Evolutionary conservation across 2,888 invertebrate genomes (phyloP).

Genomic region (Macrosiphum euphorbiae): DNA sequence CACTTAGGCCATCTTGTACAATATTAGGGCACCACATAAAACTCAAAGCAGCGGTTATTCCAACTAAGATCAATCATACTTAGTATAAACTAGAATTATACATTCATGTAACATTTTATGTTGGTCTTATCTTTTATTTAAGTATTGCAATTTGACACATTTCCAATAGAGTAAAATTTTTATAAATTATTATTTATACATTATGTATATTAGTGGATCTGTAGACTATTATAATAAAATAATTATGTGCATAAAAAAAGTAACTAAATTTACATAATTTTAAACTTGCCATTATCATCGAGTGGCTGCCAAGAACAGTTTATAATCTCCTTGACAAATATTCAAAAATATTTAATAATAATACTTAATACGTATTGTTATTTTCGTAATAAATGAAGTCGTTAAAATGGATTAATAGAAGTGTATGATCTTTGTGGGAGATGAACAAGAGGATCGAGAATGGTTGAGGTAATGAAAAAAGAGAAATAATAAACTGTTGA

Average conservation of each 20-base stretch:
- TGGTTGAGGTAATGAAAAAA: slow-evolving; percentile 33
- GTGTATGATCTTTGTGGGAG: slow-evolving; percentile 39
- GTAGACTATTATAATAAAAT: not conserved
- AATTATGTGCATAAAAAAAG: not conserved
- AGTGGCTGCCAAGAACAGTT: not conserved
- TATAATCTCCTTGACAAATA: not conserved
- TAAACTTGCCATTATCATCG: not conserved
- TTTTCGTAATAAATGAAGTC: slow-evolving; percentile 31
- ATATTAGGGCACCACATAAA: not conserved
- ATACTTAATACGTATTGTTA: slow-evolving; percentile 3
- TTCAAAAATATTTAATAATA: not conserved
- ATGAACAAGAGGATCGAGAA: slow-evolving; percentile 20
- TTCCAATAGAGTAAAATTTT: not conserved
- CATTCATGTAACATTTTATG: not conserved
- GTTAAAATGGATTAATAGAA: slow-evolving; percentile 55
- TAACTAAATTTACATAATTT: not conserved
- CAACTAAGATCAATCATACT: not conserved
- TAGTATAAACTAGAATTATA: not conserved
- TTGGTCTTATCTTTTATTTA: not conserved
- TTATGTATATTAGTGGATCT: not conserved
- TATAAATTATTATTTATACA: not conserved
- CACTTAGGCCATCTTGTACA: not conserved
- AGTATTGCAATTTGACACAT: not conserved
- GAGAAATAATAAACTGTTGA: slow-evolving; percentile 57
- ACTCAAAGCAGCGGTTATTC: not conserved